These are phyloP conservation scores for Lochmaea crataegi DNA, from an alignment of 2,888 invertebrate species.

Conservation along the genomic window DNA sequence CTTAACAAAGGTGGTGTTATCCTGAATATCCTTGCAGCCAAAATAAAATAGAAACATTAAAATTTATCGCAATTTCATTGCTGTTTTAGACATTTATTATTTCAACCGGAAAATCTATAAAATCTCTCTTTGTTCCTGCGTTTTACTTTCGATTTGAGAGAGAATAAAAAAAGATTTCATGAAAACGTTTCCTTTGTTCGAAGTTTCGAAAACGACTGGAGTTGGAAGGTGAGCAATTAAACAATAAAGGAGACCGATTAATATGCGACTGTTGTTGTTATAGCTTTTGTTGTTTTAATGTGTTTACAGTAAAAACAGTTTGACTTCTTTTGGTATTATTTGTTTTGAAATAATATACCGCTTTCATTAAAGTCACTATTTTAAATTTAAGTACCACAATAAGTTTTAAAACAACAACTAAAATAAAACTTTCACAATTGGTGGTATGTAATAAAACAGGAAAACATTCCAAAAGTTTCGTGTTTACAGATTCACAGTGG, in stretches of 20 bases:
- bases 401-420: too few species aligned
- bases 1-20: slow-evolving; percentile 80
- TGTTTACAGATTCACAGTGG: too few species aligned
- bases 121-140: not conserved
- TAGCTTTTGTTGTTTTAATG: too few species aligned
- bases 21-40: slow-evolving; percentile 63
- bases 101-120: slow-evolving; percentile 13
- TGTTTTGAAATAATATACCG: too few species aligned
- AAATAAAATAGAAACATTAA: slow-evolving; percentile 30
- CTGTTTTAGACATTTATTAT: slow-evolving; percentile 12
- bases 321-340: too few species aligned
- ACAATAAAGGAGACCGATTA: not conserved
- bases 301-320: too few species aligned
- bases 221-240: not conserved
- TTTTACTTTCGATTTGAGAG: not conserved
- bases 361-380: too few species aligned
- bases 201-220: not conserved
- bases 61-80: slow-evolving; percentile 22
- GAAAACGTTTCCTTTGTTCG: not conserved
- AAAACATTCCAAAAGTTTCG: too few species aligned
- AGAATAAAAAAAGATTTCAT: not conserved
- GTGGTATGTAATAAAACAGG: too few species aligned
- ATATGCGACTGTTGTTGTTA: too few species aligned
- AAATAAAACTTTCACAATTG: too few species aligned
- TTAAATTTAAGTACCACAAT: too few species aligned